Percentiles rank a stretch among this genome's conserved stretches.
Evolutionary conservation across 2,113 vertebrate species (phyloP).

Genomic region (Perccottus glenii): DNA sequence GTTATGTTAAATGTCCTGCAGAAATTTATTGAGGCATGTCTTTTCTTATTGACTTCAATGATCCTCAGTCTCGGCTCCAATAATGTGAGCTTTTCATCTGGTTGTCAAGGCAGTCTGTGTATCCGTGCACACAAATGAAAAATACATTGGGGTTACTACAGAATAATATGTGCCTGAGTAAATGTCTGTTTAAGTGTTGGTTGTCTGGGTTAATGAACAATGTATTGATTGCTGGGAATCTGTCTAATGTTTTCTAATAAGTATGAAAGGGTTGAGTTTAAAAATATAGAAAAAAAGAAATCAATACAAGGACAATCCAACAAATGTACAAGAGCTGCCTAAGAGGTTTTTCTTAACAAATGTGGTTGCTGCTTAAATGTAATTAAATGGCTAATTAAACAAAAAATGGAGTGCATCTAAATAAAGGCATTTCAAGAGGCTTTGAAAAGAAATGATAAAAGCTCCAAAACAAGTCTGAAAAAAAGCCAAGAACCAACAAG

Average conservation of each 20-base stretch:
- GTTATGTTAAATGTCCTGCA: constrained; percentile 48
- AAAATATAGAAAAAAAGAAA: background rate
- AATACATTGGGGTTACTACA: constrained; percentile 8
- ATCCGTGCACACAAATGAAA: background rate
- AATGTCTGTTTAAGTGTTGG: background rate
- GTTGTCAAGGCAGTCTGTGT: constrained; percentile 11
- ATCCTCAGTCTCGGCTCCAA: constrained; percentile 41
- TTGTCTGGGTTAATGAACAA: background rate
- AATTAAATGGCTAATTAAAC: background rate
- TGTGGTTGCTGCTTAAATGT: background rate
- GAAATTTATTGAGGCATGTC: constrained; percentile 48
- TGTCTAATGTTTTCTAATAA: constrained; percentile 2
- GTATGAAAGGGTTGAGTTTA: background rate
- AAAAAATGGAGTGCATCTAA: too few species aligned
- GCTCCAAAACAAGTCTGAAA: too few species aligned
- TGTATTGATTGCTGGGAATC: background rate
- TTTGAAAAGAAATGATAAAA: too few species aligned
- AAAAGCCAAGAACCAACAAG: too few species aligned
- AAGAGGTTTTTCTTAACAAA: background rate
- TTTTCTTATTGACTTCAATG: constrained; percentile 28
- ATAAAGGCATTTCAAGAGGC: too few species aligned
- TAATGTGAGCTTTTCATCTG: constrained; percentile 35
- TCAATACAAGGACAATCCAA: background rate
- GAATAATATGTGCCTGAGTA: background rate
- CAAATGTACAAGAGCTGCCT: too few species aligned